phyloP scores from a whole-genome alignment of 2,888 invertebrate species.

The Cancer borealis region DNA sequence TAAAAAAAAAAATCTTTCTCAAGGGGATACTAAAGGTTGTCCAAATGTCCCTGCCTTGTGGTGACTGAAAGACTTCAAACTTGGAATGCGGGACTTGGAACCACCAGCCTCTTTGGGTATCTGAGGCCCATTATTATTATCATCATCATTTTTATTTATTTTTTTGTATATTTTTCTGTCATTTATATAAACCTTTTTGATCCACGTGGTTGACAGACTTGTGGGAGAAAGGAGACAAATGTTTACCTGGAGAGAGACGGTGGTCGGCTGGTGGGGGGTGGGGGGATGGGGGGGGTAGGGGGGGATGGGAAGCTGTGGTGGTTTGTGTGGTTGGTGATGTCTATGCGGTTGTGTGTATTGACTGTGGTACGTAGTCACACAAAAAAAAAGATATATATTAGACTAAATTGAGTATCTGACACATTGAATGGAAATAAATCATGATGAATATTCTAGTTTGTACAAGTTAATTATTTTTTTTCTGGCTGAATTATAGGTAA shows the following conservation, averaged over 20 bases:
- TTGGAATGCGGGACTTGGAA: not conserved
- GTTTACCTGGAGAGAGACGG: not conserved
- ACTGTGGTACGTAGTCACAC: not conserved
- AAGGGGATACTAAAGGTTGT: not conserved
- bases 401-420: too few species aligned
- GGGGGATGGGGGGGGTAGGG: not conserved
- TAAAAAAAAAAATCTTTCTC: not conserved
- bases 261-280: not conserved
- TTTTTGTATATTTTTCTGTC: not conserved
- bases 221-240: constrained; percentile 30
- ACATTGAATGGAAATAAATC: too few species aligned
- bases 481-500: too few species aligned
- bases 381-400: not conserved
- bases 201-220: constrained; percentile 58
- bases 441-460: too few species aligned
- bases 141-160: not conserved
- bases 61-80: constrained; percentile 1
- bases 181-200: constrained; percentile 21
- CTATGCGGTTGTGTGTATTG: not conserved
- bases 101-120: not conserved
- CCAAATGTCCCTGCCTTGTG: not conserved
- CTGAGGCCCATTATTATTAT: not conserved
- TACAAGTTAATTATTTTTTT: too few species aligned
- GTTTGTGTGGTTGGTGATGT: not conserved
- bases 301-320: not conserved